phyloP scores from a whole-genome alignment of 2,797 vertebrate genomes.

The Enteromius radiatus region DNA sequence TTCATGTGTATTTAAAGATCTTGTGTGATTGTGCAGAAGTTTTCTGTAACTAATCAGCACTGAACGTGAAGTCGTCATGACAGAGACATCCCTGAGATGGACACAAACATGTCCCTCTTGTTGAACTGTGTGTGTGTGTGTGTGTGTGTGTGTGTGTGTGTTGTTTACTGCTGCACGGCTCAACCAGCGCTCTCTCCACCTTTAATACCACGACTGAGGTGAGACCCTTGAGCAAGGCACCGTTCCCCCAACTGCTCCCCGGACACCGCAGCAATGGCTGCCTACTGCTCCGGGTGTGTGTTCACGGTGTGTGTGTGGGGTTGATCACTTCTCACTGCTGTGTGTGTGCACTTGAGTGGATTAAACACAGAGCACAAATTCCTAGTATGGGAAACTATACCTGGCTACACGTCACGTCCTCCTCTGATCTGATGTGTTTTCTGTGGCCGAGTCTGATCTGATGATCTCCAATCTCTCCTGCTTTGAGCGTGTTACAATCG shows the following conservation, averaged over 20 bases:
- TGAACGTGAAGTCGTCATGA: not conserved
- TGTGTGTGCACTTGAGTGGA: too few relatives aligned
- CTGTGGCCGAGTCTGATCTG: not conserved
- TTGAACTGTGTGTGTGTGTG: not conserved
- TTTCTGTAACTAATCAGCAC: not conserved
- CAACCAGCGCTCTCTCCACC: too few relatives aligned
- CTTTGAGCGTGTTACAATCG: not conserved
- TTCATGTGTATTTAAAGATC: not conserved
- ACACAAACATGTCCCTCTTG: not conserved
- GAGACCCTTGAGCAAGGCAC: too few relatives aligned
- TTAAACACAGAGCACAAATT: too few relatives aligned
- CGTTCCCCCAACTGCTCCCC: too few relatives aligned
- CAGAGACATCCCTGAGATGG: not conserved
- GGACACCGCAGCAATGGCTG: too few relatives aligned
- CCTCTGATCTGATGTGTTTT: not conserved
- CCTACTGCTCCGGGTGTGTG: too few relatives aligned
- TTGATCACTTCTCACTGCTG: too few relatives aligned
- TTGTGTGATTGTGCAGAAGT: not conserved
- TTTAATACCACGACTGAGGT: too few relatives aligned
- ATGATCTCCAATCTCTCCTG: not conserved
- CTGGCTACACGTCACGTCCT: too few relatives aligned
- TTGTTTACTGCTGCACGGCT: not conserved
- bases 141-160: not conserved
- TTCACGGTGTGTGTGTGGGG: too few relatives aligned
- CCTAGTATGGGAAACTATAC: too few relatives aligned